Evolutionary conservation across 2,113 vertebrate species (phyloP), one percentile per base, ranked within the genome.

Genomic region (Rostratula benghalensis): DNA sequence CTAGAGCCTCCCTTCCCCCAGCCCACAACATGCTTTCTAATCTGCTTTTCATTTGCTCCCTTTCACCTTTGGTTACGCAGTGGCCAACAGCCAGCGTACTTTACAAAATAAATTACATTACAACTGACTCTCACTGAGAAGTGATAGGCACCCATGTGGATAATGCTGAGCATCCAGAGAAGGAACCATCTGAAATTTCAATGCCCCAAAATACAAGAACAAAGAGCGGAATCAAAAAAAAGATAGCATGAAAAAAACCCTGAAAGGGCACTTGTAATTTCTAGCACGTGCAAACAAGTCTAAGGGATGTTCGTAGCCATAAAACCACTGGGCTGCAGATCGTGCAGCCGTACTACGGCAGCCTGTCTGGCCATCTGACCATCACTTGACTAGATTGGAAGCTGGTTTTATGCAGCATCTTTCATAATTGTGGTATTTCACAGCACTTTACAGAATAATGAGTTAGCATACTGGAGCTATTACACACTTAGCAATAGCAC

Each of bases 21-120:
- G 43, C 46, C 39, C 16, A 15, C 37, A 73, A 60, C 79, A 13
- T 21, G 28, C 57, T 87, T 77, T 75, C 74, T 56, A 60, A 67
- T 87, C 81, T 93, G 69, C 67, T 80, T 94, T 94, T 94, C 69
- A 91, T 95, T 63, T 89, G 63, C 60, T 78, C 71, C 37, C 79
- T 93, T 96, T 90, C 86, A 93, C 87, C 94, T 97, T 91, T 88
- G 87, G 59, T 93, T 94, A 94, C n/a, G 43, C 68, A 51, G 74
- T 64, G 59, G 63, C 61, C 85, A 84, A 88, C 22, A 78, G 65
- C 51, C 11, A 27, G 63, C 30, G 48, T 53, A 80, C 33, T 86
- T 93, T 28, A 54, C 53, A 39, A 81, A 73, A 85, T 79, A 88
- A 91, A 86, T 77, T n/a, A 71, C 71, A 19, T 84, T 80, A 77